phyloP scores from a whole-genome alignment of 2,113 vertebrate genomes.

The Hyperopisus bebe region DNA sequence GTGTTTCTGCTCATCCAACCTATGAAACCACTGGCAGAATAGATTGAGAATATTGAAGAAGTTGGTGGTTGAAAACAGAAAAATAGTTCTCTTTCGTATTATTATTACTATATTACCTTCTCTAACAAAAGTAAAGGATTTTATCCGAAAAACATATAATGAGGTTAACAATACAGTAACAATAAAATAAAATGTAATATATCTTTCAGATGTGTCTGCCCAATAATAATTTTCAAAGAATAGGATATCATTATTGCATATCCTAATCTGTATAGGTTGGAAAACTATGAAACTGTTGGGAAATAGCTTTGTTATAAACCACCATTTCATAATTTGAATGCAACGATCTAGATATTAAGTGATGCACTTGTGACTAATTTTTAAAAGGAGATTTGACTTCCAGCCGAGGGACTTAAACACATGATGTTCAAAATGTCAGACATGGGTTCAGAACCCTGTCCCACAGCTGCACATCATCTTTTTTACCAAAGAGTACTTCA shows the following conservation, averaged over 20 bases:
- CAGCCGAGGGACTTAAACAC: neutral
- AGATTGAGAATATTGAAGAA: neutral
- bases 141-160: neutral
- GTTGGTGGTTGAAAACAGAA: neutral
- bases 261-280: neutral
- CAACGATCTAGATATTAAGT: neutral
- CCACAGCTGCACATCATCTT: neutral
- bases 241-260: neutral
- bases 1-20: neutral
- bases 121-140: neutral
- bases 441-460: neutral
- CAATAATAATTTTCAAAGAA: neutral
- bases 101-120: neutral
- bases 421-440: neutral
- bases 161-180: neutral
- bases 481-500: neutral
- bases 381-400: neutral
- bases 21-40: neutral
- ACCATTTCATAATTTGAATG: neutral
- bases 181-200: neutral
- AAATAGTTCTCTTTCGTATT: neutral
- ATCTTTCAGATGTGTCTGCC: neutral
- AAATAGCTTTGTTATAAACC: neutral
- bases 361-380: neutral
- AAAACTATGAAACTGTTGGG: neutral